Evolutionary conservation across 2,888 invertebrate genomes (phyloP), one percentile per base, ranked within the genome.

Genomic region (Globia sparganii): DNA sequence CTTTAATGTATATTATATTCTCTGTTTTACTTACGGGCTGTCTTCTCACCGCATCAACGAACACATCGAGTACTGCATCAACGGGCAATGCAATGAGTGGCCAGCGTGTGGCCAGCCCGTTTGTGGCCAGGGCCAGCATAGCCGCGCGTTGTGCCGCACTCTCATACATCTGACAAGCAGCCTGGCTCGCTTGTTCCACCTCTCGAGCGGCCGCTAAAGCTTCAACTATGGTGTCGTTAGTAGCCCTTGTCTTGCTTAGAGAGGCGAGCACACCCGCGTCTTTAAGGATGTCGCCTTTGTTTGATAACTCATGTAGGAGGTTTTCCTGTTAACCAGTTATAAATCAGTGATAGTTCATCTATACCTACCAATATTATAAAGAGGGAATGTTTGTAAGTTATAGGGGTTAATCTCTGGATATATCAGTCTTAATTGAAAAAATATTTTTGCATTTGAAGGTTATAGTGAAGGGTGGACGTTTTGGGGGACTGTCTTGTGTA

Each of bases 11-110:
- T 34, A 11, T n/a, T 67, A n/a, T 34, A 11, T n/a, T n/a, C 9
- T 46, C 4, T 53, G 9, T 46, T 25, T 34, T 8, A 88, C 90
- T 87, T 25, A 95, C 95, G 79, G 83, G 83, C 40, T 90, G 88
- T 58, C 86, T 86, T 69, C 93, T 92, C 83, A 92, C 92, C 5
- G 94, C 96, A 70, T 96, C 96, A 13, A 97, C 93, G 81, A 95
- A 97, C 34, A 96, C 93, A 18, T 96, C 94, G 4, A 96, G 93
- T 49, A 97, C 94, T 0, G 95, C 94, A 67, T 97, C 97, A 0
- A 95, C 89, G 0, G 97, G 97, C 81, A 97, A 91, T 0, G 96
- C 93, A 18, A 97, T 94, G 13, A 97, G 93, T n/a, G 97, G 95
- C 75, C 94, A 92, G 5, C 93, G 91, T 0, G 89, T 86, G 4